Percentiles rank a stretch among this genome's conserved stretches.
Evolutionary conservation across 2,888 invertebrate genomes (phyloP).

Genomic region (Sisyra nigra): DNA sequence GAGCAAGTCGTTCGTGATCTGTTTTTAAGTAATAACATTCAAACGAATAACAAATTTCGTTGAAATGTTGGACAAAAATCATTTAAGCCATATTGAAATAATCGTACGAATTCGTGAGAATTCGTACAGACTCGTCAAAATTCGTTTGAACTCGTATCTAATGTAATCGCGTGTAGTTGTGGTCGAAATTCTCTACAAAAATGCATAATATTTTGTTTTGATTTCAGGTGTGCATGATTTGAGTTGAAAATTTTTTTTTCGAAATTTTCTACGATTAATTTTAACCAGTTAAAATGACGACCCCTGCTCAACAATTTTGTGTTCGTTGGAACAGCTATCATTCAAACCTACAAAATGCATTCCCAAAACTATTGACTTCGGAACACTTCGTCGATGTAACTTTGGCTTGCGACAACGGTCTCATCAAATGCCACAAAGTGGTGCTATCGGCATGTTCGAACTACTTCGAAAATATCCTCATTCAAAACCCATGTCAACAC

Average conservation of each 20-base stretch:
- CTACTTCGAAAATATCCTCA: conserved; percentile 61
- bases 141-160: too few species aligned
- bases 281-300: conserved; percentile 13
- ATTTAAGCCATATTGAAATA: too few species aligned
- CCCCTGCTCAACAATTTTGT: conserved; percentile 48
- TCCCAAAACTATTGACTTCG: conserved; percentile 56
- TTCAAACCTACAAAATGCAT: conserved; percentile 60
- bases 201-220: too few species aligned
- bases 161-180: too few species aligned
- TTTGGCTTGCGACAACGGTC: conserved; percentile 71
- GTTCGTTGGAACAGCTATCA: conserved; percentile 74
- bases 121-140: too few species aligned
- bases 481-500: conserved; percentile 74
- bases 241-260: too few species aligned
- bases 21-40: too few species aligned
- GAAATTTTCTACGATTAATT: background rate
- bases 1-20: too few species aligned
- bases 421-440: conserved; percentile 74
- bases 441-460: conserved; percentile 74
- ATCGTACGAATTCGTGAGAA: too few species aligned
- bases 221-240: background rate
- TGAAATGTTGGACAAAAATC: too few species aligned
- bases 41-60: too few species aligned
- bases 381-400: conserved; percentile 82
- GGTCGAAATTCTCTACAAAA: too few species aligned